phyloP scores from a whole-genome alignment of 2,888 invertebrate genomes.

The Orthonychiurus folsomi region DNA sequence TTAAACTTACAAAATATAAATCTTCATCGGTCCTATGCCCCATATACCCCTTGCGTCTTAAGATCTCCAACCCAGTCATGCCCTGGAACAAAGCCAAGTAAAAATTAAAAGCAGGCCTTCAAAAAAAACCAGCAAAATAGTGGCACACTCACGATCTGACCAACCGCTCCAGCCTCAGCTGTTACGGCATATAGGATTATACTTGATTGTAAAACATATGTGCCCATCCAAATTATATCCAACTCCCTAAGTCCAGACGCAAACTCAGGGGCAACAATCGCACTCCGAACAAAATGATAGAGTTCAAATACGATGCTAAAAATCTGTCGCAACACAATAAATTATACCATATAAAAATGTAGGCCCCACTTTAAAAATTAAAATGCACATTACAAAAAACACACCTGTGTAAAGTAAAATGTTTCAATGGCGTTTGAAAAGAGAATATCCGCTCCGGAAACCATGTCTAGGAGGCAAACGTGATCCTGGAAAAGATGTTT shows the following conservation, averaged over 20 bases:
- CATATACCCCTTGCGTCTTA: neutral
- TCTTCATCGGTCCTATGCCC: neutral
- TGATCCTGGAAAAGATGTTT: neutral
- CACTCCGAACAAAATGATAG: neutral
- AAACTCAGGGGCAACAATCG: neutral
- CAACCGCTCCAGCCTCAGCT: neutral
- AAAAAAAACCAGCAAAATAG: no score
- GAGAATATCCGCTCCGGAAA: neutral
- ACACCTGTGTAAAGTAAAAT: neutral
- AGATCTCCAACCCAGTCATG: neutral
- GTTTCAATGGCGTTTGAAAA: slow-evolving; percentile 2
- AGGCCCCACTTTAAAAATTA: no score
- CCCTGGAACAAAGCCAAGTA: neutral
- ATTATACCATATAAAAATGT: no score
- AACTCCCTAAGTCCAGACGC: no score
- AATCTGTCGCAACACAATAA: no score
- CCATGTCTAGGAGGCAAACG: neutral
- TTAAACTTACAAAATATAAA: slow-evolving; percentile 4
- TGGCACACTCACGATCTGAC: neutral
- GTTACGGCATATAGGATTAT: neutral
- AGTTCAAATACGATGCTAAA: neutral
- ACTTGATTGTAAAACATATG: neutral
- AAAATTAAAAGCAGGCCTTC: neutral
- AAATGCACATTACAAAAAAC: no score
- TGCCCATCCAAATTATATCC: neutral